Evolutionary conservation across 23 tunicate species (phyloP).

Genomic region (Halocynthia aurantium): DNA sequence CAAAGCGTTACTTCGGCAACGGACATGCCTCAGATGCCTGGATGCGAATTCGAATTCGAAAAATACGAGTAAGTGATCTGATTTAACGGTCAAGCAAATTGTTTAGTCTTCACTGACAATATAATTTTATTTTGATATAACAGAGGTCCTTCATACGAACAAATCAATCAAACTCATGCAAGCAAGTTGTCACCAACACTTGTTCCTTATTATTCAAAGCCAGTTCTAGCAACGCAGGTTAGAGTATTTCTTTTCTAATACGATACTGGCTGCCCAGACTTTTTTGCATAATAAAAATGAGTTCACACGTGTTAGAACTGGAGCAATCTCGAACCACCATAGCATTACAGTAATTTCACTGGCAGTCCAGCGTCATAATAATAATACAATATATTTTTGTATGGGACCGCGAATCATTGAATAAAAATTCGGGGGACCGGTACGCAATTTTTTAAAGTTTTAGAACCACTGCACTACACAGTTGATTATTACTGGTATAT

Average conservation of each 20-base stretch:
- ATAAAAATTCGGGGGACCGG: no score
- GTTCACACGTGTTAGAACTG: no score
- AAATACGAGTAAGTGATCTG: slow-evolving; percentile 40
- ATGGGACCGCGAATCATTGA: no score
- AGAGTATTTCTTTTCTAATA: no score
- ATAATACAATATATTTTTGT: no score
- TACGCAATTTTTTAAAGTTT: no score
- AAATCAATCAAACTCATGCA: slow-evolving; percentile 22
- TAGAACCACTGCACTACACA: not conserved
- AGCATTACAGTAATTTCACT: no score
- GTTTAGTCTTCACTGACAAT: not conserved
- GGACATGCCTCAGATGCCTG: slow-evolving; percentile 36
- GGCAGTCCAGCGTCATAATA: no score
- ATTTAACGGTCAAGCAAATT: not conserved
- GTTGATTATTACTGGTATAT: not conserved
- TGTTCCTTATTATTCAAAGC: slow-evolving; percentile 45
- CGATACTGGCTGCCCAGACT: no score
- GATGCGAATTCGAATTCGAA: slow-evolving; percentile 48
- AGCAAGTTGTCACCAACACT: slow-evolving; percentile 36
- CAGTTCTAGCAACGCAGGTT: slow-evolving; percentile 70
- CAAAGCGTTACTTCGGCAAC: not conserved
- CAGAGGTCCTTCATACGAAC: slow-evolving; percentile 56
- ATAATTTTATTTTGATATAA: not conserved
- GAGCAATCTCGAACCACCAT: no score
- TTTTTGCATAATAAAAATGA: no score